A percentile compares a stretch with the other conserved stretches of the same genome.
Conservation (phyloP, 2,888 invertebrate genomes). For the Mythimna impura region DNA sequence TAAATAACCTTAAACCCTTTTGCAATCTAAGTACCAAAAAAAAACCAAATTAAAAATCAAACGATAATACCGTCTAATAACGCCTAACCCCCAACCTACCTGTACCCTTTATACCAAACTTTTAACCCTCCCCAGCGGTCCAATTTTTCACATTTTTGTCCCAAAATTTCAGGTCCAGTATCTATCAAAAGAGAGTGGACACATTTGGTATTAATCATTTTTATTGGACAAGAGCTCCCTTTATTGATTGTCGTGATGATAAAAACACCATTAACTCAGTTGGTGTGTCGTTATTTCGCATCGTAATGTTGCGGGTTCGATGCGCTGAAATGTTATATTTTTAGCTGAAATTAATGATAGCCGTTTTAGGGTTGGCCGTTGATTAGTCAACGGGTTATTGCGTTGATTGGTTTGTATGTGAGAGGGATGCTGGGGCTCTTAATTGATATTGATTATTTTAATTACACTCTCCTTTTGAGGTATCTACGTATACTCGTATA, state of each 20-base stretch:
- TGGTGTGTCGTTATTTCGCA: constrained; percentile 64
- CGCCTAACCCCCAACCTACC: constrained; percentile 24
- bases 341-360: constrained; percentile 57
- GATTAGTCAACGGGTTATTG: constrained; percentile 50
- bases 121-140: constrained; percentile 36
- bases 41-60: constrained; percentile 14
- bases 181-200: constrained; percentile 79
- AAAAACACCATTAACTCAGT: constrained; percentile 80
- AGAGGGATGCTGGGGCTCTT: constrained; percentile 8
- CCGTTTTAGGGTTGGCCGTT: constrained; percentile 35
- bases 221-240: constrained; percentile 80
- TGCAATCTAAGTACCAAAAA: no score
- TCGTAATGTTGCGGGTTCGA: constrained; percentile 62
- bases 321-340: constrained; percentile 54
- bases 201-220: constrained; percentile 83
- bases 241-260: constrained; percentile 83
- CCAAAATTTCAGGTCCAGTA: constrained; percentile 63
- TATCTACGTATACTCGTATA: not conserved
- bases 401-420: constrained; percentile 45
- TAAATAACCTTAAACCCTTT: no score
- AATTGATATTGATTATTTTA: constrained; percentile 27
- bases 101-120: constrained; percentile 35
- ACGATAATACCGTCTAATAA: constrained; percentile 33
- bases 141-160: constrained; percentile 59
- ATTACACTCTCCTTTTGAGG: not conserved